phyloP scores from a whole-genome alignment of 30 jellyfish, hydroid and myxozoan genomes.

The Chrysaora quinquecirrha region DNA sequence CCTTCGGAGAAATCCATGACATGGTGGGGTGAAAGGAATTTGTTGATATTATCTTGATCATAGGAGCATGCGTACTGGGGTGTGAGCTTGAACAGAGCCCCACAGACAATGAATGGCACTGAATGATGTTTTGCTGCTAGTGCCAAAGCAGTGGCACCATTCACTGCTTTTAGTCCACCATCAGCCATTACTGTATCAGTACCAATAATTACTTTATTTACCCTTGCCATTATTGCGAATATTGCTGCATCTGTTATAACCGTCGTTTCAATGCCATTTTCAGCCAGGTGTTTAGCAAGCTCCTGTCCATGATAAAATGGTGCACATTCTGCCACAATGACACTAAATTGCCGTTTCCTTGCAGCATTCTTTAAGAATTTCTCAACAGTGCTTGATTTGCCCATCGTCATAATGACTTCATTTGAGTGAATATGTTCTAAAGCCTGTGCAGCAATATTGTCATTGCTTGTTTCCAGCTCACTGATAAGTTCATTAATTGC shows the following conservation, averaged over 20 bases:
- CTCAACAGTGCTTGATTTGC: slow-evolving; percentile 93
- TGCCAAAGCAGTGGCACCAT: slow-evolving; percentile 91
- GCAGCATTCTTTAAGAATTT: slow-evolving; percentile 93
- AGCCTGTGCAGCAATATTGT: slow-evolving; percentile 92
- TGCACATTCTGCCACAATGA: slow-evolving; percentile 95
- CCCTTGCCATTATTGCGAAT: slow-evolving; percentile 98
- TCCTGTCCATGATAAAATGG: slow-evolving; percentile 95
- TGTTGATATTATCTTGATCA: slow-evolving; percentile 79
- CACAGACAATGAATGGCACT: slow-evolving; percentile 95
- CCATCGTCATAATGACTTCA: slow-evolving; percentile 93
- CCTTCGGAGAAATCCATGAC: slow-evolving; percentile 71
- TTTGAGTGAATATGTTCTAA: slow-evolving; percentile 96
- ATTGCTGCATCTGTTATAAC: slow-evolving; percentile 97
- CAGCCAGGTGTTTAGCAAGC: slow-evolving; percentile 91
- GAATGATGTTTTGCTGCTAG: slow-evolving; percentile 96
- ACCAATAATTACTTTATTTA: slow-evolving; percentile 95
- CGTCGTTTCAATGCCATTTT: slow-evolving; percentile 76
- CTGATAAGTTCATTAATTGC: slow-evolving; percentile 87
- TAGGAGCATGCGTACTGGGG: slow-evolving; percentile 92
- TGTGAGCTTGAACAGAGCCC: slow-evolving; percentile 90
- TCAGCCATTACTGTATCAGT: slow-evolving; percentile 95
- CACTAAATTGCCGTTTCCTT: slow-evolving; percentile 85
- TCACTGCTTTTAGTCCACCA: slow-evolving; percentile 91
- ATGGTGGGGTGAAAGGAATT: slow-evolving; percentile 82
- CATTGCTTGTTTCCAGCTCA: slow-evolving; percentile 92